Base-by-base conservation (phyloP, 2,113 vertebrate genomes). In the Oryzias woworae region DNA sequence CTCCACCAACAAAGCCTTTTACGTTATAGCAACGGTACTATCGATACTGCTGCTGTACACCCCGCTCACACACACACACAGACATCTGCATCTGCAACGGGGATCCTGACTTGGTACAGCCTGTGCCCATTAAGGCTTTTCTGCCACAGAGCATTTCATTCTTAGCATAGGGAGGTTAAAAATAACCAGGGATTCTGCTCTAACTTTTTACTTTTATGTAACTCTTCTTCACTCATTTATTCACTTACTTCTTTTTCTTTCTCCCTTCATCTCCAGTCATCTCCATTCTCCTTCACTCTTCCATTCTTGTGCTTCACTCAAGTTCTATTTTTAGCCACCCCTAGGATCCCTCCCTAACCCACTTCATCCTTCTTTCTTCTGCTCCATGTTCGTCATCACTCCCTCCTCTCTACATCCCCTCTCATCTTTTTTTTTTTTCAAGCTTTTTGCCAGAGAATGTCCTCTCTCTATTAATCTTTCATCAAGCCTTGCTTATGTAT, bases 271-370 rank as follows among this genome's bases (percentile, higher is more conserved):
- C 58, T 75, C 53, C 44, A 1, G 15, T 73, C 44, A 71, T 81
- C 75, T 72, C 78, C 41, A 47, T 77, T 69, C 80, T 75, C 78
- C 78, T 85, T 81, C 66, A 69, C 71, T 80, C 81, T 66, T 72
- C 80, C 49, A 64, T 75, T 80, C 78, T 72, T 76, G 74, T 81
- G 74, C 78, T 86, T 88, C 77, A 61, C 80, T 83, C 83, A 71
- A 65, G 77, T 92, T 86, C 95, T 98, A 96, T 97, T 96, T 98
- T 94, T 98, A 96, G 95, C 92, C 76, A 61, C 80, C 86, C 87
- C 87, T 66, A 90, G 89, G 88, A 91, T 90, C 89, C 75, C 92
- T 72, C 81, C 58, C 70, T 74, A 78, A 80, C 82, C 80, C 69
- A 71, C 76, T 71, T 78, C 73, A 77, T 69, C 76, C 79, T 70